Conservation (phyloP, 1,140 invertebrate species). For the Zophobas morio region DNA sequence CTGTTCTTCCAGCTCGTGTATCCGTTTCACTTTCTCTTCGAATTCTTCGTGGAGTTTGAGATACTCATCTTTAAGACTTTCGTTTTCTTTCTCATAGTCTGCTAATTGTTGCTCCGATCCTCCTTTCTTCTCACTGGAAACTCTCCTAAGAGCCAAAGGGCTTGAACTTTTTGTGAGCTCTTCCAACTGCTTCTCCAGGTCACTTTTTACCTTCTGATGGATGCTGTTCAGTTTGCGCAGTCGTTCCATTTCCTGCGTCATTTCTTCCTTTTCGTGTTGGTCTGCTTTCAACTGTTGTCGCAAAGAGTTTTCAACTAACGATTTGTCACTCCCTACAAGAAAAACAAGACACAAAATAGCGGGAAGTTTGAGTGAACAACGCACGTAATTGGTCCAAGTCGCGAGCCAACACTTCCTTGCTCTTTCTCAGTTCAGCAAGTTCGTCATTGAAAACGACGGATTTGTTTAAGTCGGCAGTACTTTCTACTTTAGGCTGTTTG, state of each 20-base stretch:
- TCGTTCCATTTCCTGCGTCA: neutral
- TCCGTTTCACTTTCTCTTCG: neutral
- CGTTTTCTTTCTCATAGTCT: too few relatives aligned
- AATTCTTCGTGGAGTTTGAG: neutral
- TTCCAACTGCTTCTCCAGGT: neutral
- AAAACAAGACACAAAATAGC: neutral
- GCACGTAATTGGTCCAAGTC: neutral
- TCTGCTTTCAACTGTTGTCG: neutral
- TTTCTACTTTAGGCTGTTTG: too few relatives aligned
- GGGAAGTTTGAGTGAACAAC: neutral
- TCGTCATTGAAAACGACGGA: too few relatives aligned
- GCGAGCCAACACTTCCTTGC: neutral
- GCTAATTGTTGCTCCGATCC: neutral
- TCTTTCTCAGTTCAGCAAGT: neutral
- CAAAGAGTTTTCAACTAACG: neutral
- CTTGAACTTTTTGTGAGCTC: neutral
- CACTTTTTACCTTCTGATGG: neutral
- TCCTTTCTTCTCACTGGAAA: neutral
- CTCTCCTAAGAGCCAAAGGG: neutral
- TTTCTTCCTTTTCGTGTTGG: slow-evolving; percentile 23
- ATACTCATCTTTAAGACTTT: neutral
- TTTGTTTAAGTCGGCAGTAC: too few relatives aligned
- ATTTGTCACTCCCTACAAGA: neutral
- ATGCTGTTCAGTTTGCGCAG: neutral
- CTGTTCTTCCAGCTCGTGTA: neutral